phyloP scores from a whole-genome alignment of 2,113 vertebrate genomes.

The Mohoua ochrocephala region DNA sequence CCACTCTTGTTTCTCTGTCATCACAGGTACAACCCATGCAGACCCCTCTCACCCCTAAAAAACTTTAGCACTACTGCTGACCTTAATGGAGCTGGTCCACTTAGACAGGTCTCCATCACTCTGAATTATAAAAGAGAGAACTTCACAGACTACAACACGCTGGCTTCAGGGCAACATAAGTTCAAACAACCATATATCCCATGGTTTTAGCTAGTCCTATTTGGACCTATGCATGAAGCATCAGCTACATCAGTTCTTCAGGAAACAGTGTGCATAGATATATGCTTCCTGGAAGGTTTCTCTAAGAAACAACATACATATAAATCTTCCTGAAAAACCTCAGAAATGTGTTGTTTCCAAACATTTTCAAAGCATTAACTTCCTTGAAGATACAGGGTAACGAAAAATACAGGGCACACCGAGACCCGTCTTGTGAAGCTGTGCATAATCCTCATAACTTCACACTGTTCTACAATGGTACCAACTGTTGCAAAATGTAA shows the following conservation, averaged over 20 bases:
- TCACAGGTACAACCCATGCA: accelerated
- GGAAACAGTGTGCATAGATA: neutral
- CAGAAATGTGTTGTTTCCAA: neutral
- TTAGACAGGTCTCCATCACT: neutral
- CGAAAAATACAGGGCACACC: neutral
- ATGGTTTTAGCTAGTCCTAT: neutral
- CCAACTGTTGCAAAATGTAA: neutral
- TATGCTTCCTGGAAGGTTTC: neutral
- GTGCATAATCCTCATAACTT: neutral
- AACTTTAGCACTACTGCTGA: neutral
- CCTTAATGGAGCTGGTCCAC: neutral
- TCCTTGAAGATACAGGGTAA: neutral
- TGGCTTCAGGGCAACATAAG: neutral
- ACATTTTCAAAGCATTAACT: neutral
- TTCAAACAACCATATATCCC: neutral
- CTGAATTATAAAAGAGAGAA: neutral
- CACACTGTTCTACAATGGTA: neutral
- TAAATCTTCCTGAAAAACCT: neutral
- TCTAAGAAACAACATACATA: neutral
- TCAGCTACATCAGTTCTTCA: neutral
- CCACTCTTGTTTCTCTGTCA: neutral
- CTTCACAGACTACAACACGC: neutral
- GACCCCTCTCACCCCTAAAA: neutral
- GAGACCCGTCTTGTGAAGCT: neutral
- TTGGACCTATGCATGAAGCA: neutral